A percentile compares a stretch with the other conserved stretches of the same genome.
Evolutionary conservation across 2,888 invertebrate genomes (phyloP).

Genomic region (Branchinecta sandiegonensis): DNA sequence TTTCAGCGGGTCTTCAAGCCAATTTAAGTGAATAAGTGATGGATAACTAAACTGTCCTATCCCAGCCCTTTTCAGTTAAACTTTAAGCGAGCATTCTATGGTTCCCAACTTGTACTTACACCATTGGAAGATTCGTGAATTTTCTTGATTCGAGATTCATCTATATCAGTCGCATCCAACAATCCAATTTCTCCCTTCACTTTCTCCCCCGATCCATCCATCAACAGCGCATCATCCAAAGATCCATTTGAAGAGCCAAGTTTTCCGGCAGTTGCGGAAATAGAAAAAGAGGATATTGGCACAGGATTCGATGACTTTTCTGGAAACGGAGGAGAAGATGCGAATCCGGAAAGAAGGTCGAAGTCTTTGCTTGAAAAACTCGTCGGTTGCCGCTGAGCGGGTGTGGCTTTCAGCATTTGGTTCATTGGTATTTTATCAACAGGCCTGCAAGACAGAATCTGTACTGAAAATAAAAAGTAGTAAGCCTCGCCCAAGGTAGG

Average conservation of each 20-base stretch:
- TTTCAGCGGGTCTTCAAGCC: too few relatives aligned
- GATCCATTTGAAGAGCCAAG: background rate
- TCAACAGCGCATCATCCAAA: background rate
- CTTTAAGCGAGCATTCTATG: too few relatives aligned
- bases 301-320: background rate
- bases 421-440: constrained; percentile 1
- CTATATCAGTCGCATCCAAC: background rate
- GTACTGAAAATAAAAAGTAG: too few relatives aligned
- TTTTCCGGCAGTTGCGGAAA: background rate
- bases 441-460: background rate
- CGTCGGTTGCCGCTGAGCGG: background rate
- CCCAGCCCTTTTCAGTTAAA: too few relatives aligned
- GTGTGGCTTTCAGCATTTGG: background rate
- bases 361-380: background rate
- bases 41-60: too few relatives aligned
- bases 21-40: too few relatives aligned
- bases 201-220: background rate
- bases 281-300: background rate
- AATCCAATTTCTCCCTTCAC: background rate
- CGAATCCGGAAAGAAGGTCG: background rate
- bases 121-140: too few relatives aligned
- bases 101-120: too few relatives aligned
- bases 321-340: background rate
- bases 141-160: background rate
- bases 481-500: too few relatives aligned